A percentile compares a stretch with the other conserved stretches of the same genome.
phyloP scores from a whole-genome alignment of 2,113 vertebrate species.

The Todiramphus saurophagus region DNA sequence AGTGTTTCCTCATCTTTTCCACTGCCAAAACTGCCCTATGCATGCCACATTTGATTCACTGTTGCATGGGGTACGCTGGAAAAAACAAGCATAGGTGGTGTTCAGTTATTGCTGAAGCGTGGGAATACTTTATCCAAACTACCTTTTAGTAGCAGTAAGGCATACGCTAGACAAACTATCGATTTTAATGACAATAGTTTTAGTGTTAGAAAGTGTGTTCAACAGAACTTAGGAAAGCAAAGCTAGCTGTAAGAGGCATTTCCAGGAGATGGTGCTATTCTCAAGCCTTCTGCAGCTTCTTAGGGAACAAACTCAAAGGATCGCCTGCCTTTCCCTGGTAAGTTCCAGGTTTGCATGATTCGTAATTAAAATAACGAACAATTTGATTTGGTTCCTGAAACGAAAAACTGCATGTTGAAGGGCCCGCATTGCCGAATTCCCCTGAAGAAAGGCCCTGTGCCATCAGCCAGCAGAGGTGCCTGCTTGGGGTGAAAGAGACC shows the following conservation, averaged over 20 bases:
- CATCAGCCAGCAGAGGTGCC: neutral
- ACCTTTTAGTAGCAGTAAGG: neutral
- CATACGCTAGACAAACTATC: rapidly evolving
- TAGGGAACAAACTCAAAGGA: neutral
- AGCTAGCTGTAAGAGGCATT: neutral
- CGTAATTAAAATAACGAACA: neutral
- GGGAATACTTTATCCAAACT: neutral
- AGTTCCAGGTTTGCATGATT: neutral
- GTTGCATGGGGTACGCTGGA: rapidly evolving
- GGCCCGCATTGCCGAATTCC: neutral
- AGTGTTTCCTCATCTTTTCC: neutral
- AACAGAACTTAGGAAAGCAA: neutral
- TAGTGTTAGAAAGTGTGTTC: rapidly evolving
- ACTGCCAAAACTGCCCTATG: neutral
- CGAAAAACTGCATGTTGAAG: neutral
- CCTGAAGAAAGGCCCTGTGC: neutral
- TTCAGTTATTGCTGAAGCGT: neutral
- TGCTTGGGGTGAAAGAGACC: neutral
- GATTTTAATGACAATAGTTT: neutral
- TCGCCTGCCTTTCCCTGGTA: rapidly evolving
- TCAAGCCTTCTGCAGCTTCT: neutral
- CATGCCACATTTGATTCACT: neutral
- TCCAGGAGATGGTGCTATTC: slow-evolving; percentile 61
- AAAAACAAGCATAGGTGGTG: neutral
- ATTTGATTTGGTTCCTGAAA: neutral